Base-by-base conservation (phyloP, 2,888 invertebrate species). In the Thalpophila matura region DNA sequence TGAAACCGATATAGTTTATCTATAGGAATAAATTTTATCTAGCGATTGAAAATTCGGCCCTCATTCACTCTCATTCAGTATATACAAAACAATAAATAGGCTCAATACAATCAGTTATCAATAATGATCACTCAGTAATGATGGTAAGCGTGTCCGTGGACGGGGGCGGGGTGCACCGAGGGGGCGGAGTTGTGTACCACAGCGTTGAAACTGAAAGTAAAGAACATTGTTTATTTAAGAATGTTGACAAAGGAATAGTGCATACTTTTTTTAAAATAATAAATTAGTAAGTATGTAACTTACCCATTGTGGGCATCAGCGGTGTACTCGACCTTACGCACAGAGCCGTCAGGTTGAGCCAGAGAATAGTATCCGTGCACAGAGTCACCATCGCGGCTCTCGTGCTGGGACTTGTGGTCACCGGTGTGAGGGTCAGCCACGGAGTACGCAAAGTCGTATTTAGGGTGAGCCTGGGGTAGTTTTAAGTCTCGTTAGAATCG, bases 351-450 rank as follows among this genome's bases (percentile, higher is more conserved):
- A 49, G 95, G 95, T 80, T 96, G 95, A 69, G 94, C 91, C 53
- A 95, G 88, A 40, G 95, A 94, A 87, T 96, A 96, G 82, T 76
- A 65, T 53, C 96, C 96, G 82, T 95, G 95, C 54, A 96, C 96
- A 54, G 89, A 87, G 82, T 95, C 95, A 18, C 95, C 95, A 64
- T 95, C 95, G 79, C 94, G 91, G 74, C 86, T 86, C 83, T 95
- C 96, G 81, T 95, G 93, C 87, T 95, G 95, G 35, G 91, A 90
- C 87, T 96, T 96, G 85, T 95, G 93, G 89, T 96, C 96, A 24
- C 96, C 96, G 67, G 95, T 95, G 80, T 96, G 95, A 22, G 92
- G 91, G 86, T 95, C 95, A 57, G 93, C 87, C 61, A 95, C 95
- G 66, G 95, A 95, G 87, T 96, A 95, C 22, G 91, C 89, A 84